Evolutionary conservation across 2,888 invertebrate genomes (phyloP), one percentile per base, ranked within the genome.

Genomic region (Matsumyia berberina): DNA sequence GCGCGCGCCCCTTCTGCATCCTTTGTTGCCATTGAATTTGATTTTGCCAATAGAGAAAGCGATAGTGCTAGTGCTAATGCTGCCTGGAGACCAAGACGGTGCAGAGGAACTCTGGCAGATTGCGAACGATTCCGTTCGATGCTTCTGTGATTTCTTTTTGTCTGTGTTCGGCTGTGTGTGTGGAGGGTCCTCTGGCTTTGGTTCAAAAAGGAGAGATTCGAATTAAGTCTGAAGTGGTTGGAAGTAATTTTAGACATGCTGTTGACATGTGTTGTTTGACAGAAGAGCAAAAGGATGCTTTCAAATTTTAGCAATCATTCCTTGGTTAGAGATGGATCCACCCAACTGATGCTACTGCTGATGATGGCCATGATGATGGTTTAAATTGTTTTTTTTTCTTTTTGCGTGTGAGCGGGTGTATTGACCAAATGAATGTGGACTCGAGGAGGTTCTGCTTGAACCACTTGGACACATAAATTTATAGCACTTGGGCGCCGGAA

Each of bases 191-290:
- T 55, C 55, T 62, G 51, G 70, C 33, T 44, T 70, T 70, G 55
- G 62, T 69, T 62, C 67, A 42, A 66, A 72, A 72, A 64, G 51
- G 24, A 24, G 24, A 72, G 57, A 78, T 58, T 58, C 72, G 79
- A 79, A 72, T 79, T 79, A 72, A 72, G 72, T 79, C 64, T 72
- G 57, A 72, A 79, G 79, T 72, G 72, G 64, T 44, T 70, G 49
- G 57, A 66, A 72, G 72, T 79, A 66, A 72, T 79, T 64, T 69
- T 51, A 49, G 64, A 72, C 79, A 72, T 79, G 79, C 55, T 66
- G 60, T 79, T 79, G 79, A 79, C 79, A 79, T 79, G 79, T 79
- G 79, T 79, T 79, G 77, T 62, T 78, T 76, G 76, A 46, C 24
- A 39, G n/a, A 46, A 51, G 58, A 37, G 67, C 8, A 51, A 49